Conservation (phyloP, 2,888 invertebrate genomes). For the Lysandra coridon region DNA sequence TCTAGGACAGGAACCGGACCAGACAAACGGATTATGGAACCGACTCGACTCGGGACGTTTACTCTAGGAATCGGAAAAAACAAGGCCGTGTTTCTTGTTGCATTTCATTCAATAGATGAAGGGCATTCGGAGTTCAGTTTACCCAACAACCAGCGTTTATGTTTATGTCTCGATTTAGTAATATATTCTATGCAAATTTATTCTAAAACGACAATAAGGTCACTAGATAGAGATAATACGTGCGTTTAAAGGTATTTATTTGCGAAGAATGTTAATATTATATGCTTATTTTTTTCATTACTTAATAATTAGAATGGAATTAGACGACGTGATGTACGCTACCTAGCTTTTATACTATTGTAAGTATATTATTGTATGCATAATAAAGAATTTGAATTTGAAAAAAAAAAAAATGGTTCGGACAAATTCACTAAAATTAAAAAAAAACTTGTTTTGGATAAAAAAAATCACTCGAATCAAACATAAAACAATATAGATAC, state of each 20-base stretch:
- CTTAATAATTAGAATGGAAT: too few relatives aligned
- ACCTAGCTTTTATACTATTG: too few relatives aligned
- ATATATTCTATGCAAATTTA: neutral
- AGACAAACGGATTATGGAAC: slow-evolving; percentile 12
- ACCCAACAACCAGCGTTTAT: neutral
- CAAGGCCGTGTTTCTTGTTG: neutral
- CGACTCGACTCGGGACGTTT: neutral
- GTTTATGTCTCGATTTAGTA: neutral
- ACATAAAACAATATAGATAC: neutral
- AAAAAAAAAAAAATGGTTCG: too few relatives aligned
- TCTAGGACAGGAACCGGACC: slow-evolving; percentile 71
- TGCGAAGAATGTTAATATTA: too few relatives aligned
- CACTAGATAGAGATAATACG: neutral
- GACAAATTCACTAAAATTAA: too few relatives aligned
- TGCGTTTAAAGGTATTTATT: too few relatives aligned
- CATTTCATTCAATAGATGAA: slow-evolving; percentile 4
- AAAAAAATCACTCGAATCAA: too few relatives aligned
- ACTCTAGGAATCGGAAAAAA: slow-evolving; percentile 21
- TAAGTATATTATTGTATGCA: too few relatives aligned
- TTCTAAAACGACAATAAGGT: neutral
- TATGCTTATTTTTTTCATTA: too few relatives aligned
- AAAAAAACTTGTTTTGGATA: too few relatives aligned
- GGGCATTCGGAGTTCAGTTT: neutral
- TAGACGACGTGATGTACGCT: too few relatives aligned
- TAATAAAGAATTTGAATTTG: too few relatives aligned